These are phyloP conservation scores for human DNA, from an alignment of 2,113 vertebrate species.

Conservation along the genomic window GRCh38 chr13:19732001-19732500, in stretches of 20 bases:
- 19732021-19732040: not conserved
- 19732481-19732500: not conserved
- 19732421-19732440: not conserved
- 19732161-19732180: not conserved
- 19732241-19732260: not conserved
- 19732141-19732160: not conserved
- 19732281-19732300: not conserved
- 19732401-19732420: not conserved
- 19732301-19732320: not conserved
- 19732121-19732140: not conserved
- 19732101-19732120: not conserved
- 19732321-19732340: too few species aligned
- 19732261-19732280: not conserved
- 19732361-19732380: not conserved
- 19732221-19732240: not conserved
- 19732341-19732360: too few species aligned
- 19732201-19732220: not conserved
- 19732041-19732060: not conserved
- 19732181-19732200: not conserved
- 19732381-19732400: not conserved
- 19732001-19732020: not conserved
- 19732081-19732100: not conserved
- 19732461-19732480: not conserved
- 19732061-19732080: not conserved
- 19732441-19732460: not conserved